Evolutionary conservation across 2,797 vertebrate genomes (phyloP).

Genomic region (Xiphorhynchus erythropygius): DNA sequence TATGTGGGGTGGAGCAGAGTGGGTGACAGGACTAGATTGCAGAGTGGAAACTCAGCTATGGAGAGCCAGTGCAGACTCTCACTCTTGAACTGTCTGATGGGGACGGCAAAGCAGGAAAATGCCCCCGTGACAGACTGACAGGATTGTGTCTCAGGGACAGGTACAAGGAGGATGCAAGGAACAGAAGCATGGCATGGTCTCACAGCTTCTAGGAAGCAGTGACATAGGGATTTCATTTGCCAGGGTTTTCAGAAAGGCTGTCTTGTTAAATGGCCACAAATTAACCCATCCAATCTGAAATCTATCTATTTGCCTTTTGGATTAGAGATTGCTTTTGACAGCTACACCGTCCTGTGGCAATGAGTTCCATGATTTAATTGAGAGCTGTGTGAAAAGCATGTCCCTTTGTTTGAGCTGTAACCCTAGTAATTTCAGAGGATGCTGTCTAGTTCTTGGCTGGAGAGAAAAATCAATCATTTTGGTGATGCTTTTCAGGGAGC

Average conservation of each 20-base stretch:
- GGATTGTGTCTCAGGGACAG: background rate
- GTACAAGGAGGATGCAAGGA: background rate
- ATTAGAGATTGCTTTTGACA: background rate
- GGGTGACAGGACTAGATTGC: background rate
- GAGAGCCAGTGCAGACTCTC: background rate
- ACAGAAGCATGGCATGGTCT: background rate
- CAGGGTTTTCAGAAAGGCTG: background rate
- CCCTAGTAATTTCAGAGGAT: background rate
- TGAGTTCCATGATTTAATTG: accelerated
- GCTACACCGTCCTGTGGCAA: background rate
- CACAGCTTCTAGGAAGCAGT: background rate
- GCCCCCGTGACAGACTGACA: background rate
- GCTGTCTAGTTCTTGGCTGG: background rate
- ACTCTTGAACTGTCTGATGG: background rate
- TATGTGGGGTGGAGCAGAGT: no score
- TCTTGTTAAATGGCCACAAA: background rate
- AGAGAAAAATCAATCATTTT: background rate
- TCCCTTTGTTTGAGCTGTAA: background rate
- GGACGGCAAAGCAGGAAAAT: background rate
- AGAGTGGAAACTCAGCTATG: background rate
- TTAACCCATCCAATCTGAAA: background rate
- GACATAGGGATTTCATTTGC: background rate
- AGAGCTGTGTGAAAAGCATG: background rate
- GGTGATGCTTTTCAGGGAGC: conserved; percentile 66
- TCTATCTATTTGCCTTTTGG: background rate